Evolutionary conservation across 1,140 invertebrate genomes (phyloP), one percentile per base, ranked within the genome.

Genomic region (Drosophila burlai): DNA sequence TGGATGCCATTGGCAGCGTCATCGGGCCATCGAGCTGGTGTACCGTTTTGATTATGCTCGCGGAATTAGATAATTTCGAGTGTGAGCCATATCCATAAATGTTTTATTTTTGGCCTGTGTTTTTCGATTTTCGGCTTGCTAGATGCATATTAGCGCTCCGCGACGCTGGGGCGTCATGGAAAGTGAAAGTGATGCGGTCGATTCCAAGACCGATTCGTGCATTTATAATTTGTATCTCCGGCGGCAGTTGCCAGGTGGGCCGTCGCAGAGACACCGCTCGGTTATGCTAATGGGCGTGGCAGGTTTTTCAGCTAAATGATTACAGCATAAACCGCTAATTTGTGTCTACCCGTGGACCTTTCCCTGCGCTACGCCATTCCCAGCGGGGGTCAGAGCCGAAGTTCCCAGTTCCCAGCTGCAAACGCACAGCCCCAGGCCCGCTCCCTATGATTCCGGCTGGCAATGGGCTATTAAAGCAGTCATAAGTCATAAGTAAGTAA

Each of bases 151-250:
- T 79, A 80, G 67, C 80, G 71, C 63, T 63, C 45, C 36, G 47
- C 38, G 45, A 5, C 16, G 61, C 40, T 66, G 60, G 34, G 66
- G 43, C 69, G 45, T 60, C 46, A 63, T 66, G 77, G 69, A 89
- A 89, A 89, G 84, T 90, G 84, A 89, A 89, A 89, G 84, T 89
- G 80, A 61, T 86, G 81, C 62, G 66, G 45, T 40, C 55, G 49
- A 68, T 60, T 68, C 55, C 73, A 46, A 67, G 57, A 67, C 43
- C 52, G 50, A 72, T 72, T 89, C 84, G 84, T 87, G 84, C 84
- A 87, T 87, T 83, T 81, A 84, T 89, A 89, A 87, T 87, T 87
- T 81, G 84, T 78, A 84, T 71, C 77, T 81, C 57, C 60, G 34
- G 52, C 50, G 40, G 68, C 47, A 45, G 83, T 81, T 86, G 83